Evolutionary conservation across 30 jellyfish, hydroid and myxozoan genomes (phyloP).

Genomic region (Aurelia aurita complex sp. Pacific): DNA sequence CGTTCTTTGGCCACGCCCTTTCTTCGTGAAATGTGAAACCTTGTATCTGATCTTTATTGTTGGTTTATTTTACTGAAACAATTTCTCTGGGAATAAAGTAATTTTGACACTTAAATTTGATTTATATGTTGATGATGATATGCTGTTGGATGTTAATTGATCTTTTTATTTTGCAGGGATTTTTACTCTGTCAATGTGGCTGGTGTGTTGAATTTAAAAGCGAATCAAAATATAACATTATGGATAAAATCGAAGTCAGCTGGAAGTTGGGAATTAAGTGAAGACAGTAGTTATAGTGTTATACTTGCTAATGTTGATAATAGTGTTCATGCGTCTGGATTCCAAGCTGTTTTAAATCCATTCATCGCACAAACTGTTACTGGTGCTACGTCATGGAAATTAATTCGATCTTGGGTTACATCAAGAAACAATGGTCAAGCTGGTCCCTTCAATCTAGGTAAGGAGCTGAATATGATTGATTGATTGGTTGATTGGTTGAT

Average conservation of each 20-base stretch:
- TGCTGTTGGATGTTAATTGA: too few relatives aligned
- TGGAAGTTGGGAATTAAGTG: constrained; percentile 78
- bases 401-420: constrained; percentile 70
- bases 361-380: constrained; percentile 59
- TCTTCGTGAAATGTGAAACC: too few relatives aligned
- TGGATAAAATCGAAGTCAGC: constrained; percentile 71
- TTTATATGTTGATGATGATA: too few relatives aligned
- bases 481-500: too few relatives aligned
- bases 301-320: constrained; percentile 39
- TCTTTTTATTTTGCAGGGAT: constrained; percentile 63
- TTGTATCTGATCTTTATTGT: too few relatives aligned
- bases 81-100: too few relatives aligned
- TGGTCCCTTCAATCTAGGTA: constrained; percentile 81
- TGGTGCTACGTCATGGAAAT: constrained; percentile 68
- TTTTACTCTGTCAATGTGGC: constrained; percentile 77
- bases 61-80: too few relatives aligned
- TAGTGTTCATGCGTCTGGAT: constrained; percentile 63
- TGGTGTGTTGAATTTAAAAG: constrained; percentile 67
- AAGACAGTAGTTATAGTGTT: constrained; percentile 79
- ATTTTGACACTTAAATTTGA: too few relatives aligned
- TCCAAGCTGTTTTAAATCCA: constrained; percentile 78
- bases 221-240: constrained; percentile 69
- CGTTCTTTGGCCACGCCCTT: too few relatives aligned
- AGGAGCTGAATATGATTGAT: background rate
- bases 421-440: constrained; percentile 52